phyloP scores from a whole-genome alignment of 2,113 vertebrate species.

The Ifrita kowaldi region DNA sequence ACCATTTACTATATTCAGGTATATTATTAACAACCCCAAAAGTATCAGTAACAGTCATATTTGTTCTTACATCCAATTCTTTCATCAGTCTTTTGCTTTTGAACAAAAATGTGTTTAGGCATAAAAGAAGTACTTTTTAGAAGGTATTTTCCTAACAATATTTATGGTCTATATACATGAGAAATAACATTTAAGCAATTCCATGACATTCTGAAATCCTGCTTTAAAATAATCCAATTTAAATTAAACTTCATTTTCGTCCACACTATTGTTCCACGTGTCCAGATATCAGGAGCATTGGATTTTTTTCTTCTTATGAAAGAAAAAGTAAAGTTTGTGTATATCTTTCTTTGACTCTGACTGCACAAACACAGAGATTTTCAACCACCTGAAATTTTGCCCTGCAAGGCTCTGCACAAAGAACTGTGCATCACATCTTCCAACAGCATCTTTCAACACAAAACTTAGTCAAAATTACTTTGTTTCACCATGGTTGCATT shows the following conservation, averaged over 20 bases:
- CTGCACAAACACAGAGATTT: background rate
- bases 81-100: background rate
- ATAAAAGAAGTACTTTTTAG: background rate
- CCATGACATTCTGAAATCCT: background rate
- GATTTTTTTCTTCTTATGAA: background rate
- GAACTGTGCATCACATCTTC: background rate
- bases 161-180: background rate
- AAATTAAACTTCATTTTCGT: background rate
- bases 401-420: background rate
- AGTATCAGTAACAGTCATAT: background rate
- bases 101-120: background rate
- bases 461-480: background rate
- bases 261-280: background rate
- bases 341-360: background rate
- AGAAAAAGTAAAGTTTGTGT: background rate
- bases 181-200: background rate
- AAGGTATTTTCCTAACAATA: background rate
- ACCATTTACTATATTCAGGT: background rate
- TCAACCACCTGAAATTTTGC: background rate
- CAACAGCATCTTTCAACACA: background rate
- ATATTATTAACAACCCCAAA: background rate
- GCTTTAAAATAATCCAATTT: background rate
- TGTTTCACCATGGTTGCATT: background rate
- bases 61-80: background rate
- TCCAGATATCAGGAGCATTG: background rate